Base-by-base conservation (phyloP, 2,797 vertebrate species). In the Pachyuromys duprasi region DNA sequence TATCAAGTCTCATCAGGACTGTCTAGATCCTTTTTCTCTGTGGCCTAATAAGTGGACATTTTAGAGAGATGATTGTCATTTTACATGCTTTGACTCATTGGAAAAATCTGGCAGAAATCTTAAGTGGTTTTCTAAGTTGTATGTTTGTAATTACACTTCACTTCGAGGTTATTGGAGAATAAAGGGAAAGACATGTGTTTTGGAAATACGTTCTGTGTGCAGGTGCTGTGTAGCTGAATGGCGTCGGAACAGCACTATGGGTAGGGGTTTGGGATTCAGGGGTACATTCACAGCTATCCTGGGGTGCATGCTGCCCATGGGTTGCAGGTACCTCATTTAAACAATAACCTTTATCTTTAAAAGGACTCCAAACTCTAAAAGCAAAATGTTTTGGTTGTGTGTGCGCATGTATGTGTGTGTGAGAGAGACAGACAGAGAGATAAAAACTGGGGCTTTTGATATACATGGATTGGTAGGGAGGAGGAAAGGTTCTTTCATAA, bases 241-340 rank as follows among this genome's bases (percentile, higher is more conserved):
- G 4, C 24, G 79, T 36, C 82, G 26, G 65, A 80, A 57, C 84
- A 72, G 3, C 20, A 5, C 62, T 60, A 31, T 39, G 31, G 57
- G 5, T 39, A 0, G 8, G 0, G 12, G 1, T 0, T 80, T 4
- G 3, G 3, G 2, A 36, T 22, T 62, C 26, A 2, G 69, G 55
- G 1, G 3, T 13, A 60, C 69, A 75, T 74, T 60, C 69, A 31
- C 20, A 60, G 26, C 55, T 42, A 14, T 14, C 55, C 11, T 31
- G 26, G 11, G 55, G 9, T 60, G 3, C 18, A 45, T 3, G 5
- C 28, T 74, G n/a, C 24, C 15, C 53, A 8, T 4, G 11, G 69
- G 11, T 28, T 31, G 11, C 36, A 33, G 63, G 55, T 11, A 60
- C 53, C 3, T 39, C 24, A 3, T 33, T 78, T 86, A 42, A 33